Evolutionary conservation across 2,888 invertebrate species (phyloP), one percentile per base, ranked within the genome.

Genomic region (Lycia hirtaria): DNA sequence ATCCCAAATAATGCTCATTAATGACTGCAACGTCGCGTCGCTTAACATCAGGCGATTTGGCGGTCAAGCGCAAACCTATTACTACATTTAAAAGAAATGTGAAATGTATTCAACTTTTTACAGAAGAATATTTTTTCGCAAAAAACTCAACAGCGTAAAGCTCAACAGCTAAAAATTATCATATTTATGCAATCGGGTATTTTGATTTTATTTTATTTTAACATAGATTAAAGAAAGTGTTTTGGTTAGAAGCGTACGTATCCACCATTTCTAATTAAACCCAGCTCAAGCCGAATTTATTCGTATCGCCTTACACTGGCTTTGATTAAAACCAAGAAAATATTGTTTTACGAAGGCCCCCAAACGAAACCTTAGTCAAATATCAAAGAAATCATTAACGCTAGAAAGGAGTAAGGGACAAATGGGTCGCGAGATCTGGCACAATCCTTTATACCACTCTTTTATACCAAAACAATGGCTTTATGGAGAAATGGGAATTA

Each of bases 341-440:
- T 67, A 67, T 67, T 67, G 65, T 65, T 67, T 67, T 64, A 65
- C 67, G 54, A 63, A 61, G 57, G 28, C 59, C 53, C 51, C 56
- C 32, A 35, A 59, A 55, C 40, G 63, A 66, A 71, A 70, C 75
- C 71, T 73, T 73, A 68, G 66, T 76, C 65, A 64, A 72, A 75
- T 78, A 75, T 78, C 78, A 78, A 78, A 78, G 78, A 75, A 78
- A 72, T 73, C 63, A 64, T 73, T 73, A 68, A 62, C 60, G 64
- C 40, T 32, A 32, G 62, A 71, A 72, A 69, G 71, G 64, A 73
- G 69, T 64, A 62, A 67, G 68, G 71, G 70, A 70, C 71, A 69
- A 72, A 65, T 54, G 58, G 49, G 59, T 62, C 67, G 55, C 47
- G 65, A 64, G 67, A 63, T 65, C 38, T 56, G 24, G 22, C 48